Percentiles rank a stretch among this genome's conserved stretches.
These are phyloP conservation scores for Lytechinus variegatus DNA, from an alignment of 35 echinoderm and acorn worm species.

Conservation along the genomic window DNA sequence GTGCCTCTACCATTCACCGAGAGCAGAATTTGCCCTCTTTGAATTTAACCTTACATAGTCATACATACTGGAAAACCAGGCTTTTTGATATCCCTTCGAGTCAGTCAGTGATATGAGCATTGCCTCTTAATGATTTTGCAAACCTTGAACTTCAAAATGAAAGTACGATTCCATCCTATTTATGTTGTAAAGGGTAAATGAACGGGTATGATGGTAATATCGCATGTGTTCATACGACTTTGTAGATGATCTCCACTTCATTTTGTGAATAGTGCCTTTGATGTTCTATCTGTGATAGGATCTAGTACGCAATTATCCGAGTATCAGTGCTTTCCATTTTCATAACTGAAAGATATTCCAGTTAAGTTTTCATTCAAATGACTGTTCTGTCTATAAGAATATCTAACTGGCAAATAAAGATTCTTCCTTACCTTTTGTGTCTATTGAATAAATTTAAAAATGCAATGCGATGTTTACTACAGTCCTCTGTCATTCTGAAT, in stretches of 20 bases:
- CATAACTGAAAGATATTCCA: background rate
- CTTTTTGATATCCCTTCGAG: background rate
- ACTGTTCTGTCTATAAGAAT: background rate
- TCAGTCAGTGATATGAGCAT: background rate
- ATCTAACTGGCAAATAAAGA: no score
- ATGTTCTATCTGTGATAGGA: background rate
- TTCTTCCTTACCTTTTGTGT: no score
- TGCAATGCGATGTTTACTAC: no score
- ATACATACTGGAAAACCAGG: background rate
- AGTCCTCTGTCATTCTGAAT: no score
- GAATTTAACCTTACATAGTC: background rate
- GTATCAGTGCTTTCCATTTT: background rate
- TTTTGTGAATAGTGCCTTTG: background rate
- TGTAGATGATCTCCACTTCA: background rate
- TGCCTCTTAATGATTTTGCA: background rate
- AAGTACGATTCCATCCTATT: background rate
- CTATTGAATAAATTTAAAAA: no score
- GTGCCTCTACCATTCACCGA: background rate
- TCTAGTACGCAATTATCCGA: background rate
- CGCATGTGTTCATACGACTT: background rate
- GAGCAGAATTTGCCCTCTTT: background rate
- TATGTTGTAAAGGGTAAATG: background rate
- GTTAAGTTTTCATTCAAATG: background rate
- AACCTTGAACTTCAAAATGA: background rate
- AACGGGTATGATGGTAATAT: background rate